A percentile compares a stretch with the other conserved stretches of the same genome.
phyloP scores from a whole-genome alignment of 2,888 invertebrate species.

The Exephanes ischioxanthus region DNA sequence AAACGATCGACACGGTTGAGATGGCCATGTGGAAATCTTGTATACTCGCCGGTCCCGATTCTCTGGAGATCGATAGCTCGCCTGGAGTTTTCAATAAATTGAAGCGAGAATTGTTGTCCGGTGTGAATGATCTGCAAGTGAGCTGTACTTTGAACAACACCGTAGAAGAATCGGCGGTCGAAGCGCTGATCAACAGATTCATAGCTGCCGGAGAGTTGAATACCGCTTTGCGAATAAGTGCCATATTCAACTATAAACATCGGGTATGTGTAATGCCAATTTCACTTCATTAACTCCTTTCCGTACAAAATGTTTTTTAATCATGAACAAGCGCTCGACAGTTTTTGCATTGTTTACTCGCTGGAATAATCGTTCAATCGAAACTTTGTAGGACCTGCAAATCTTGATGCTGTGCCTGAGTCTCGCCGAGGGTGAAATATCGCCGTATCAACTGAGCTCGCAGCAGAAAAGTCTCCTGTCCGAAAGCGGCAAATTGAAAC shows the following conservation, averaged over 20 bases:
- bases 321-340: too few species aligned
- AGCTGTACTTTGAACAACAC: constrained; percentile 74
- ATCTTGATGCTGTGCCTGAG: constrained; percentile 88
- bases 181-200: constrained; percentile 85
- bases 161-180: constrained; percentile 75
- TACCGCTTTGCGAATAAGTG: constrained; percentile 87
- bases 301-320: neutral
- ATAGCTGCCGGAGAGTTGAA: constrained; percentile 87
- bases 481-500: constrained; percentile 70
- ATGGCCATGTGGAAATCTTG: constrained; percentile 84
- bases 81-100: constrained; percentile 76
- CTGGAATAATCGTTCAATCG: too few species aligned
- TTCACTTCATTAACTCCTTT: neutral
- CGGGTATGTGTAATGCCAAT: constrained; percentile 72
- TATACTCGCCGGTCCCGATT: constrained; percentile 80
- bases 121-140: constrained; percentile 75
- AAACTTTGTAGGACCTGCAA: constrained; percentile 85
- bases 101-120: constrained; percentile 79
- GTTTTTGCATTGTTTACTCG: too few species aligned
- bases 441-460: constrained; percentile 88
- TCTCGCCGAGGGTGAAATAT: constrained; percentile 88
- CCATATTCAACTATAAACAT: constrained; percentile 81
- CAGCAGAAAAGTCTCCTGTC: constrained; percentile 88
- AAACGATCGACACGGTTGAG: constrained; percentile 80
- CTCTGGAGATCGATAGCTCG: constrained; percentile 75